Evolutionary conservation across 37 sponge, comb jelly and placozoan species (phyloP).

Genomic region (Cliona cf. orientalis): DNA sequence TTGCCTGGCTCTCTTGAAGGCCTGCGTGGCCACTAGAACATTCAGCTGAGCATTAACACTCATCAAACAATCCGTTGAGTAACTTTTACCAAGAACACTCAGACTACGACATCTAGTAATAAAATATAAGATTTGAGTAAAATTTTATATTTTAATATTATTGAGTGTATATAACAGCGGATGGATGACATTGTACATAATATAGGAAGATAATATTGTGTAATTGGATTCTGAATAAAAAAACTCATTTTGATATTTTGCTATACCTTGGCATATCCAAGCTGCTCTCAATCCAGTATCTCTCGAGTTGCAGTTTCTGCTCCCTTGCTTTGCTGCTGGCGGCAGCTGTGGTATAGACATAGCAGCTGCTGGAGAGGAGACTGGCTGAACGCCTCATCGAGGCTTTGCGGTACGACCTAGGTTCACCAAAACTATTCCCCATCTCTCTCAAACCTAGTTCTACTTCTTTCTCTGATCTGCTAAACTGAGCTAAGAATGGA

Average conservation of each 20-base stretch:
- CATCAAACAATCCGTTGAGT: neutral
- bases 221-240: neutral
- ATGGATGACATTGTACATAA: too few species aligned
- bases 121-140: too few species aligned
- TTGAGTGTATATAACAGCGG: neutral
- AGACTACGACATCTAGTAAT: neutral
- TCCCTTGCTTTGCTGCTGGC: neutral
- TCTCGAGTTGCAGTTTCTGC: neutral
- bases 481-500: too few species aligned
- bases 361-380: neutral
- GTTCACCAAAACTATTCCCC: too few species aligned
- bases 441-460: too few species aligned
- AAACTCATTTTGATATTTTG: neutral
- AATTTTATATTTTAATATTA: too few species aligned
- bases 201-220: too few species aligned
- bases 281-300: slow-evolving; percentile 6
- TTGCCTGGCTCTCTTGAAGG: slow-evolving; percentile 10
- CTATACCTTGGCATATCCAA: neutral
- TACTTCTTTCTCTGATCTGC: too few species aligned
- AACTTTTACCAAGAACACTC: neutral
- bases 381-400: neutral
- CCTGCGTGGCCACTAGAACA: slow-evolving; percentile 11
- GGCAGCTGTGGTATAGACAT: neutral
- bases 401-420: neutral
- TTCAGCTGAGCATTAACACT: neutral